These are phyloP conservation scores for Eonycteris spelaea DNA, from an alignment of 2,113 vertebrate genomes.

Conservation along the genomic window DNA sequence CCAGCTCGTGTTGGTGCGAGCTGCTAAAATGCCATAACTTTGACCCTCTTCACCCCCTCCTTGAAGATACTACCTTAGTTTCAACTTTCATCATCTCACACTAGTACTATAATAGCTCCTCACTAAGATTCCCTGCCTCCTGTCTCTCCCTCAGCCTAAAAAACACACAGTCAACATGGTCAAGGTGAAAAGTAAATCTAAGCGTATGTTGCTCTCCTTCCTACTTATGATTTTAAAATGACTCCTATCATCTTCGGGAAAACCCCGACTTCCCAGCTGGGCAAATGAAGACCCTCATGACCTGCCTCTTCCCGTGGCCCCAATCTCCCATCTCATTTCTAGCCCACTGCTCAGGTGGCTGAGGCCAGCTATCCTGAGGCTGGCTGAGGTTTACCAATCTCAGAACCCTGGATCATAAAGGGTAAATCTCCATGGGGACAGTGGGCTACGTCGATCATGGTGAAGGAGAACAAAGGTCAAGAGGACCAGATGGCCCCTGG, in stretches of 20 bases:
- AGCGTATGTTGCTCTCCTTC: not conserved
- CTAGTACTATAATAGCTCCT: not conserved
- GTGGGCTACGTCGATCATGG: not conserved
- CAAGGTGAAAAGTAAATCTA: not conserved
- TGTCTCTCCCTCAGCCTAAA: not conserved
- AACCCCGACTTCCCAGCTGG: not conserved
- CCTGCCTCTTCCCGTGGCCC: not conserved
- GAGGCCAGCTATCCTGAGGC: not conserved
- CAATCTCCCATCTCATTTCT: not conserved
- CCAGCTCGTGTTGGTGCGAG: not conserved
- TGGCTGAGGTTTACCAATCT: not conserved
- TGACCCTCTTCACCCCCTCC: no score
- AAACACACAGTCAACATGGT: not conserved
- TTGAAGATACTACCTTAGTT: not conserved
- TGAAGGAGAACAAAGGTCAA: not conserved
- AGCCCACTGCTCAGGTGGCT: not conserved
- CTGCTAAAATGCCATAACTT: not conserved
- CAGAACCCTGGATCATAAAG: not conserved
- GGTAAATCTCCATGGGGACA: not conserved
- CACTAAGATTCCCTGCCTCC: not conserved
- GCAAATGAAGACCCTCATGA: not conserved
- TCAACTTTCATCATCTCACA: not conserved
- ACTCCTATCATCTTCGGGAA: not conserved
- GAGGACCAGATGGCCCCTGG: not conserved
- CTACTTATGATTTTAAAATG: not conserved